Evolutionary conservation across 2,888 invertebrate genomes (phyloP), one percentile per base, ranked within the genome.

Genomic region (Silvanus unidentatus): DNA sequence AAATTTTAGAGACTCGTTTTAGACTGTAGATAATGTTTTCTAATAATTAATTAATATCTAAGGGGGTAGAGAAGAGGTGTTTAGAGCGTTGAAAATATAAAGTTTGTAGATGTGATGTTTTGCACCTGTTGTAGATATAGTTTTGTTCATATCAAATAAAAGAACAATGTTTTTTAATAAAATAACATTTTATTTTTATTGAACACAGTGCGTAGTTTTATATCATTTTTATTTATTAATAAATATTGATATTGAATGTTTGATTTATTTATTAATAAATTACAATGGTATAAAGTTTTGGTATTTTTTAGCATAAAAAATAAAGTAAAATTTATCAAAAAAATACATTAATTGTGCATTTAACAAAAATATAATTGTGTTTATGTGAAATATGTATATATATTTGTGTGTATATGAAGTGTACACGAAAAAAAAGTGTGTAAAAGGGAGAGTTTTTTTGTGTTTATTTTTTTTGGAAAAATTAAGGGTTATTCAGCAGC

Each of bases 181-280:
- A 60, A 60, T 59, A 59, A 55, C 52, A 48, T 53, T 60, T 59
- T n/a, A n/a, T n/a, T n/a, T n/a, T n/a, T 59, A 60, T 59, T 60
- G 54, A 58, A 58, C 57, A 60, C 54, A 55, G 50, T 52, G 50
- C 53, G 35, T 29, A 32, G 4, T 32, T 32, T 32, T 32, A 12
- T 32, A 32, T 5, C 32, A 32, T 22, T 22, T 5, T 22, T n/a
- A n/a, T n/a, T n/a, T n/a, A n/a, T n/a, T n/a, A n/a, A n/a, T n/a
- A n/a, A n/a, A n/a, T n/a, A n/a, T n/a, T n/a, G n/a, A n/a, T n/a
- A n/a, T n/a, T n/a, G n/a, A n/a, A n/a, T n/a, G n/a, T n/a, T n/a
- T n/a, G n/a, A n/a, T 3, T 22, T 8, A 22, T 22, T 22, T 22
- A 22, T 22, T 22, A 22, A 22, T 22, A 22, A 22, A 22, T 22